A percentile compares a stretch with the other conserved stretches of the same genome.
Conservation (phyloP, 2,113 vertebrate genomes). For the Alouatta palliata region DNA sequence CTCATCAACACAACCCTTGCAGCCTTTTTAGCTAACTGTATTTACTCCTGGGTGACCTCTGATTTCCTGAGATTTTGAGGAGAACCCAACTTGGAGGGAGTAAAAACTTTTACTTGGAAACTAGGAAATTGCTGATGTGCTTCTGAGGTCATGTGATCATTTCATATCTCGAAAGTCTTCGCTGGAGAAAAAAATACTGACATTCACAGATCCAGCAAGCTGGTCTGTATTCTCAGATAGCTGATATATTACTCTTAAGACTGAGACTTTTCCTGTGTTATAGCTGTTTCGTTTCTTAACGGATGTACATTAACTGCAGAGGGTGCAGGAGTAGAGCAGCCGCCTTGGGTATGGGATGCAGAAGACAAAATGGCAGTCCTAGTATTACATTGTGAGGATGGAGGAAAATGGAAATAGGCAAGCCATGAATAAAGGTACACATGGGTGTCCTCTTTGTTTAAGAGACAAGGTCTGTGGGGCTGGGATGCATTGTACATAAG, state of each 20-base stretch:
- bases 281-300: neutral
- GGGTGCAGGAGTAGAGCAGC: neutral
- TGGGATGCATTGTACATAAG: neutral
- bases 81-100: neutral
- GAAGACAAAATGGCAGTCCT: neutral
- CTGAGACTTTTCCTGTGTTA: neutral
- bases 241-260: neutral
- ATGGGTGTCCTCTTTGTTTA: neutral
- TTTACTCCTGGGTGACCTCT: neutral
- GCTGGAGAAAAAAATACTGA: neutral
- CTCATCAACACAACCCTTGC: neutral
- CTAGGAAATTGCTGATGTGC: neutral
- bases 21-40: neutral
- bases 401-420: neutral
- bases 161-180: constrained; percentile 4
- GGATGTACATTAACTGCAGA: neutral
- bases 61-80: constrained; percentile 6
- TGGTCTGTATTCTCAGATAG: neutral
- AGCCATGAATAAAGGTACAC: neutral
- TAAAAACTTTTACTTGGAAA: constrained; percentile 42
- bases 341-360: neutral
- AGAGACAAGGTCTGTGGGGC: neutral
- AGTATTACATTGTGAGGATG: neutral
- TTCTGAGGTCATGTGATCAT: neutral
- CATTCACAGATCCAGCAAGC: neutral